These are phyloP conservation scores for Noctua janthe DNA, from an alignment of 2,888 invertebrate species.

Conservation along the genomic window DNA sequence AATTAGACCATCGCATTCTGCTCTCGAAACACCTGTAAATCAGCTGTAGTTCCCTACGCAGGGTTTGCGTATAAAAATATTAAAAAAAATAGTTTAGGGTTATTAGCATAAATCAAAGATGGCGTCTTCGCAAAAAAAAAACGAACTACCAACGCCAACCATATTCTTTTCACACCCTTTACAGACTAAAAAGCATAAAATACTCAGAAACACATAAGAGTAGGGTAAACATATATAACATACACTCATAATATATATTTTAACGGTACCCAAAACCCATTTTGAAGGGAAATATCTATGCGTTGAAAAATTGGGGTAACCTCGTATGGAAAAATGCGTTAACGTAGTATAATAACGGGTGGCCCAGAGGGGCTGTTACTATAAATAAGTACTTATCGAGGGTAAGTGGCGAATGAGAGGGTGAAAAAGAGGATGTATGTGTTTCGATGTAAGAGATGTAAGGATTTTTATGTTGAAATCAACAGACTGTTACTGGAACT, in stretches of 20 bases:
- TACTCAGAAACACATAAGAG: slow-evolving; percentile 13
- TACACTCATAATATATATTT: slow-evolving; percentile 46
- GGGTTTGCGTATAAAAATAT: no score
- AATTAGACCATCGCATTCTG: no score
- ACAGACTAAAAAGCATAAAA: slow-evolving; percentile 23
- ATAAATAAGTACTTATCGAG: slow-evolving; percentile 53
- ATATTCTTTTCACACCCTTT: slow-evolving; percentile 18
- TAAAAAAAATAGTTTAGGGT: not conserved
- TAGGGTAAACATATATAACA: slow-evolving; percentile 34
- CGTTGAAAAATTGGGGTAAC: slow-evolving; percentile 54
- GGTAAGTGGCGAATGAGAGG: slow-evolving; percentile 14
- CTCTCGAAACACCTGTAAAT: no score
- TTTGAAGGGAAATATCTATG: slow-evolving; percentile 54
- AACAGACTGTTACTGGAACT: no score
- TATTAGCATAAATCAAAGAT: not conserved
- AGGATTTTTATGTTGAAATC: no score
- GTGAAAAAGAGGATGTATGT: slow-evolving; percentile 6
- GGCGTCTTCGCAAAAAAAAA: not conserved
- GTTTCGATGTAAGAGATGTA: slow-evolving; percentile 5
- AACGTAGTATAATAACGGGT: slow-evolving; percentile 41
- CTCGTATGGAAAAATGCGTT: slow-evolving; percentile 36
- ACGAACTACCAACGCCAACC: not conserved
- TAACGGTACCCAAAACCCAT: slow-evolving; percentile 44
- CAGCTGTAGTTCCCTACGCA: no score
- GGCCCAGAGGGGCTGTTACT: slow-evolving; percentile 49